Evolutionary conservation across 1,140 invertebrate species (phyloP), one percentile per base, ranked within the genome.

Genomic region (Parasteatoda tepidariorum): DNA sequence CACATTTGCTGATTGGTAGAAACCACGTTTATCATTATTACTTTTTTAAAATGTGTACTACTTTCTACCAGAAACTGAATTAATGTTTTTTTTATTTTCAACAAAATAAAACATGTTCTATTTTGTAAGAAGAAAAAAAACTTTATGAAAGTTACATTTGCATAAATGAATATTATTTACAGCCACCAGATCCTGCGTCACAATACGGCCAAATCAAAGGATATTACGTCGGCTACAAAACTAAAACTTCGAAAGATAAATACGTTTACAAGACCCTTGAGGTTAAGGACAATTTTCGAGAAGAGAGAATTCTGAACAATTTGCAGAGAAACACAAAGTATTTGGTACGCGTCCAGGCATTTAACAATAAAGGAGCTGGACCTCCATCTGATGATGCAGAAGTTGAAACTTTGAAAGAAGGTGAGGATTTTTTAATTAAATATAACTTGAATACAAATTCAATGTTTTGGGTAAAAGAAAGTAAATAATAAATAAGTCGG

Each of bases 311-410:
- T 26, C 74, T 91, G 13, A 87, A 88, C 68, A 88, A 94, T 61
- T 90, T 99, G 30, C 95, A 96, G 88, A 97, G 97, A 88, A 89
- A 82, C 67, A 91, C 90, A 0, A 87, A 88, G 73, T 91, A 91
- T 84, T 81, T 86, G 0, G 87, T 91, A 15, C 87, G 90, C 41
- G 88, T 91, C 6, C 90, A 90, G 83, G 90, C 90, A 3, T 91
- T 88, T 73, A 91, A 91, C 11, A 83, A 84, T 9, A 87, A 88
- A 61, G 90, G 90, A 3, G 85, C 87, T 15, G 90, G 90, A 62
- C 90, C 90, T 0, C 84, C 86, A 4, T 89, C 88, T 5, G 86
- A 87, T 2, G 88, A 89, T 41, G 84, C 88, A 4, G 86, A 85
- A 11, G 88, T 88, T 3, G 87, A 87, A 70, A 87, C 86, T 15